Evolutionary conservation across 2,888 invertebrate species (phyloP).

Genomic region (Catotricha subobsoleta): DNA sequence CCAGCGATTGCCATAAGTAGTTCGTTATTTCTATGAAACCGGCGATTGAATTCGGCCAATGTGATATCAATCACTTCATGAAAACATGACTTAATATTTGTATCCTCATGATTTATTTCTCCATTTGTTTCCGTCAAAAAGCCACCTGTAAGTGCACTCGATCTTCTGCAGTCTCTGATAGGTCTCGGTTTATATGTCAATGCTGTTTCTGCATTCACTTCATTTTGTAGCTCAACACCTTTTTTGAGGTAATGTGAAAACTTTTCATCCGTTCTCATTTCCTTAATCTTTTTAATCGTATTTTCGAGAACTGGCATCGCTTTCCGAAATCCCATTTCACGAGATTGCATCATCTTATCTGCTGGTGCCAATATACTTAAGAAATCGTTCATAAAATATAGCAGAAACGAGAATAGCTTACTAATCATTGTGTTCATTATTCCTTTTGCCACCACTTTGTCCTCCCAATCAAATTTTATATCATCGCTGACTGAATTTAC

Average conservation of each 20-base stretch:
- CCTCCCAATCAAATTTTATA: not conserved
- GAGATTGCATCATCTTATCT: not conserved
- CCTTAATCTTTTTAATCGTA: not conserved
- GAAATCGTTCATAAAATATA: not conserved
- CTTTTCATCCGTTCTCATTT: not conserved
- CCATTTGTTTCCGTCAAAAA: conserved; percentile 1
- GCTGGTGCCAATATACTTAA: not conserved
- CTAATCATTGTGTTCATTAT: not conserved
- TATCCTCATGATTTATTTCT: not conserved
- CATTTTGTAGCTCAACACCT: not conserved
- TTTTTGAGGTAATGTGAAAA: not conserved
- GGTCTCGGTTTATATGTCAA: not conserved
- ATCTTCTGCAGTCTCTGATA: not conserved
- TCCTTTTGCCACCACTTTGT: not conserved
- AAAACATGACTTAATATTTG: not conserved
- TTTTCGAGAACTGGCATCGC: not conserved
- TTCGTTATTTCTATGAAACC: not conserved
- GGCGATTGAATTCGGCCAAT: not conserved
- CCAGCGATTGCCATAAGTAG: not conserved
- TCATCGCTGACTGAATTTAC: not conserved
- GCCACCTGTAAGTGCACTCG: too few species aligned
- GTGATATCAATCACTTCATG: not conserved
- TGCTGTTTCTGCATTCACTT: not conserved
- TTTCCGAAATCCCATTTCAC: not conserved
- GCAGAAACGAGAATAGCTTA: not conserved